Evolutionary conservation across 2,797 vertebrate species (phyloP).

Genomic region (Vultur gryphus): DNA sequence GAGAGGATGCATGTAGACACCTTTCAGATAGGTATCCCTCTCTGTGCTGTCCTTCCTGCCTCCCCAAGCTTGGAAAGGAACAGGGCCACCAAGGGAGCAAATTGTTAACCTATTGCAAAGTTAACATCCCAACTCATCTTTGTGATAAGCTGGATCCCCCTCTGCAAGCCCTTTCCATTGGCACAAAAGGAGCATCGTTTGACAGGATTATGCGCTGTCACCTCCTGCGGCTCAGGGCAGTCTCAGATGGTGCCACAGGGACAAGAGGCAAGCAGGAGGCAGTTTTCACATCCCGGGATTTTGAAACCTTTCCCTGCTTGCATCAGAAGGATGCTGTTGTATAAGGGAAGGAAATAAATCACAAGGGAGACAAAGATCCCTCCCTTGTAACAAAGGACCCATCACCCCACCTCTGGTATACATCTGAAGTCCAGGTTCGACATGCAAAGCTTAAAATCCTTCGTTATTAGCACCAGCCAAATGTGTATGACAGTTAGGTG

Average conservation of each 20-base stretch:
- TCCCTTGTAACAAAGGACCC: neutral
- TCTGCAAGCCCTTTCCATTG: neutral
- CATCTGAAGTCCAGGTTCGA: neutral
- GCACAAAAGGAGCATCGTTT: neutral
- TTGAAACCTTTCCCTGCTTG: neutral
- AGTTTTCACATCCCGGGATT: neutral
- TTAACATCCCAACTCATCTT: neutral
- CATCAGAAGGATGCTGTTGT: neutral
- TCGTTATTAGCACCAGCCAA: neutral
- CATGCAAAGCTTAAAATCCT: neutral
- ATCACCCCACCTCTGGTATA: neutral
- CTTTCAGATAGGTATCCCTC: neutral
- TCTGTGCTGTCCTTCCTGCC: neutral
- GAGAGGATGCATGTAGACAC: neutral
- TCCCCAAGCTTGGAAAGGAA: neutral
- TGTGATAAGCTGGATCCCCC: accelerated
- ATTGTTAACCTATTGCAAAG: neutral
- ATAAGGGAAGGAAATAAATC: neutral
- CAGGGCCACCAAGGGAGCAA: neutral
- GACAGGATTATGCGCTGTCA: neutral
- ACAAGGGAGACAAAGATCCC: neutral
- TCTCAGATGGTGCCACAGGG: neutral
- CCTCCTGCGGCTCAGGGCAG: neutral
- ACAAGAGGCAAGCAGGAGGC: neutral
- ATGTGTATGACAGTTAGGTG: neutral